phyloP scores from a whole-genome alignment of 2,113 vertebrate species.

The Siniperca chuatsi region DNA sequence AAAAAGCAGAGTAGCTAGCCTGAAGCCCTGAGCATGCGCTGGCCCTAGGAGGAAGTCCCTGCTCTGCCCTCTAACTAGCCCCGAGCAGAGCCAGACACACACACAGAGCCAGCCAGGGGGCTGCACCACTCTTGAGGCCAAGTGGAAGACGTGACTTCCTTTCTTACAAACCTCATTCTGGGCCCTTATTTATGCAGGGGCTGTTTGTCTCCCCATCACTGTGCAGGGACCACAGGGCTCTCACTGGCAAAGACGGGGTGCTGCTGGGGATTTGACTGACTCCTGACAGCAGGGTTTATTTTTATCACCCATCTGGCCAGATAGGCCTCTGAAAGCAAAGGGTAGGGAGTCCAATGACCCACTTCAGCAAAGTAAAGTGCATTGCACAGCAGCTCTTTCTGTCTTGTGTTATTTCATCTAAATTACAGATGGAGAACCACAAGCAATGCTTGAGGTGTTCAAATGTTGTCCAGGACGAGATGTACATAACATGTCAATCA shows the following conservation, averaged over 20 bases:
- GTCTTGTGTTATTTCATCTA: slow-evolving; percentile 67
- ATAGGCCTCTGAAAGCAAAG: slow-evolving; percentile 74
- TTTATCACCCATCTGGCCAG: slow-evolving; percentile 84
- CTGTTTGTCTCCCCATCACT: slow-evolving; percentile 69
- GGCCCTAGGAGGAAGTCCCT: slow-evolving; percentile 58
- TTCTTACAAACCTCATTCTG: slow-evolving; percentile 63
- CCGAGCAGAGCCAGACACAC: slow-evolving; percentile 72
- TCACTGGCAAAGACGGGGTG: slow-evolving; percentile 62
- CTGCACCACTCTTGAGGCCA: slow-evolving; percentile 64
- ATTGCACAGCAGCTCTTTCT: slow-evolving; percentile 65
- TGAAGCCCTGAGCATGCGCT: slow-evolving; percentile 39
- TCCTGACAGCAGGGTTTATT: slow-evolving; percentile 82
- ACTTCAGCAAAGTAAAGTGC: slow-evolving; percentile 78
- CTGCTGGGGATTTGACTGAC: slow-evolving; percentile 78
- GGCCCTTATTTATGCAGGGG: slow-evolving; percentile 66
- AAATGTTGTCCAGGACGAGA: slow-evolving; percentile 9
- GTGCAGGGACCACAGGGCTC: slow-evolving; percentile 52
- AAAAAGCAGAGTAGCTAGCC: slow-evolving; percentile 56
- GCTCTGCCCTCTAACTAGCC: slow-evolving; percentile 73
- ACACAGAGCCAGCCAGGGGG: slow-evolving; percentile 68
- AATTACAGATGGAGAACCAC: slow-evolving; percentile 51
- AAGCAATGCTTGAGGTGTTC: slow-evolving; percentile 20
- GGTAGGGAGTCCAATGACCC: slow-evolving; percentile 77
- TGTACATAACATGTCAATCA: background rate
- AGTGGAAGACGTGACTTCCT: slow-evolving; percentile 68